Percentiles rank a stretch among this genome's conserved stretches.
Evolutionary conservation across 37 sponge, comb jelly and placozoan species (phyloP).

Genomic region (Agelas oroides): DNA sequence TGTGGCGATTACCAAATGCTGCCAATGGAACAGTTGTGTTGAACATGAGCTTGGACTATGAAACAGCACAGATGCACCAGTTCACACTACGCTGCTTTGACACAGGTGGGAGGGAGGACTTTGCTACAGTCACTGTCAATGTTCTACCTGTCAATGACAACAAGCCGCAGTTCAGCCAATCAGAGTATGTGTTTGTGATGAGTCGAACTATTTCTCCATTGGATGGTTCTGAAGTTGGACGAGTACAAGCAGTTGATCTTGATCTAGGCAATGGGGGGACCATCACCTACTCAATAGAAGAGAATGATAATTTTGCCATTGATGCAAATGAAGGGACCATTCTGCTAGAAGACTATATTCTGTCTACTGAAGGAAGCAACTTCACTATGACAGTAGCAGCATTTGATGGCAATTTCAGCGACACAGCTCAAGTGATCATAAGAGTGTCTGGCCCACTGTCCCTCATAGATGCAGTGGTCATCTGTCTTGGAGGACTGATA

Average conservation of each 20-base stretch:
- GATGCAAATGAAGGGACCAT: slow-evolving; percentile 21
- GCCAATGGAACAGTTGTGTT: neutral
- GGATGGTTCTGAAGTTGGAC: slow-evolving; percentile 12
- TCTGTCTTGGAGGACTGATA: neutral
- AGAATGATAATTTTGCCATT: slow-evolving; percentile 23
- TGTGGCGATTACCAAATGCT: neutral
- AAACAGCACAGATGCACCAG: neutral
- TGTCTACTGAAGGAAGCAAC: neutral
- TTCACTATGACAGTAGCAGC: neutral
- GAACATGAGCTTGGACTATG: slow-evolving; percentile 12
- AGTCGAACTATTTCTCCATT: neutral
- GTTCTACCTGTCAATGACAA: slow-evolving; percentile 71
- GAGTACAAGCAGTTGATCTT: slow-evolving; percentile 11
- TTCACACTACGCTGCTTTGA: slow-evolving; percentile 13
- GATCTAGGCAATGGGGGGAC: neutral
- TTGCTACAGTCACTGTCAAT: slow-evolving; percentile 36
- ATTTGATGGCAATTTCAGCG: too few relatives aligned
- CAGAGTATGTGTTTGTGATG: slow-evolving; percentile 14
- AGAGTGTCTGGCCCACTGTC: too few relatives aligned
- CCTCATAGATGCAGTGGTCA: too few relatives aligned
- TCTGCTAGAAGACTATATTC: slow-evolving; percentile 22
- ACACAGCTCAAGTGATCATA: too few relatives aligned
- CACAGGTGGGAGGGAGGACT: neutral
- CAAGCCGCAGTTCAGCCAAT: slow-evolving; percentile 37
- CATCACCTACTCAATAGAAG: neutral